These are phyloP conservation scores for Lycaon pictus DNA, from an alignment of 2,113 vertebrate species.

Conservation along the genomic window DNA sequence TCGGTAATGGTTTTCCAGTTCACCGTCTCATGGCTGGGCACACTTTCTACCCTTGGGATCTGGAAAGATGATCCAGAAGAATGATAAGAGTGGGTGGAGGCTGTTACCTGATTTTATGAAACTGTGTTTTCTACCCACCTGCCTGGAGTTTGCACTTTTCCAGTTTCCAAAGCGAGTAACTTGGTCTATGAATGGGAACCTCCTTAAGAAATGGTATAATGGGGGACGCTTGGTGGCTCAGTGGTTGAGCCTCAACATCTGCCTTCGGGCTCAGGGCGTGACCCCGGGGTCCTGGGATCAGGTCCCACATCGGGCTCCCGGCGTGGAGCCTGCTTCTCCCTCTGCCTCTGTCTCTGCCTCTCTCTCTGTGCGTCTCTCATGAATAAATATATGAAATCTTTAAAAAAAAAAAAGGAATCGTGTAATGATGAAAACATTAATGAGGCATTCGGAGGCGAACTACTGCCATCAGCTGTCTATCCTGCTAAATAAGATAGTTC, in stretches of 20 bases:
- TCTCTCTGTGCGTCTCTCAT: too few species aligned
- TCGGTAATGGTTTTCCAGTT: rapidly evolving
- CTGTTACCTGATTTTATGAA: not conserved
- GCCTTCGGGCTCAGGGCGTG: too few species aligned
- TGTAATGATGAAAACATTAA: not conserved
- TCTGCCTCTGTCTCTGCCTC: too few species aligned
- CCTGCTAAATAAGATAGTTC: not conserved
- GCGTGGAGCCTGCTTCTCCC: too few species aligned
- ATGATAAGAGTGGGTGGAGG: not conserved
- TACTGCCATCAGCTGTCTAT: rapidly evolving
- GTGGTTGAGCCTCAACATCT: too few species aligned
- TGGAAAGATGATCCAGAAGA: not conserved
- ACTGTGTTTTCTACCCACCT: rapidly evolving
- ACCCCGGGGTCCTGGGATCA: too few species aligned
- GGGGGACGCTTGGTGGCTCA: too few species aligned
- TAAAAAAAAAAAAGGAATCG: too few species aligned
- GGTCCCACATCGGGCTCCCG: too few species aligned
- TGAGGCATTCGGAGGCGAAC: not conserved
- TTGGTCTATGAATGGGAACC: not conserved
- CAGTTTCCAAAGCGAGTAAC: not conserved
- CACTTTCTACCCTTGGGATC: rapidly evolving
- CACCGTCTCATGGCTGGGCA: rapidly evolving
- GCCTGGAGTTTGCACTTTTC: too few species aligned
- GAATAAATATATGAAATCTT: too few species aligned
- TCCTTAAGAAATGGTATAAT: not conserved